Percentiles rank a stretch among this genome's conserved stretches.
phyloP scores from a whole-genome alignment of 2,888 invertebrate species.

The Spilosoma lubricipeda region DNA sequence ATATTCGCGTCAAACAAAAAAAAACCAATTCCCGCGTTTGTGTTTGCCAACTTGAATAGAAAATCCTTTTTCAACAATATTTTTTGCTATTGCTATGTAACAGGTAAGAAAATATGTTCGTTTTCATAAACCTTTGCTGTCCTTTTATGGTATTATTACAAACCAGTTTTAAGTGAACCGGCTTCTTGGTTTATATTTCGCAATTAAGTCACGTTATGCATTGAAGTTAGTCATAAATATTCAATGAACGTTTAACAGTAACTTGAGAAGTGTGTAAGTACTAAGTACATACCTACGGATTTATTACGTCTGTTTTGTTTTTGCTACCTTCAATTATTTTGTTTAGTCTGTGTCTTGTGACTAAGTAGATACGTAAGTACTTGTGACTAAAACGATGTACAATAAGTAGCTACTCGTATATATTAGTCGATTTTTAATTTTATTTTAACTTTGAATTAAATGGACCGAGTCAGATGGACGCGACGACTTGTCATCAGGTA shows the following conservation, averaged over 20 bases:
- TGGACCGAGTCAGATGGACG: conserved; percentile 28
- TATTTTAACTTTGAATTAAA: conserved; percentile 35
- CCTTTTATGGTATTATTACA: conserved; percentile 38
- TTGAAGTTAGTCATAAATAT: conserved; percentile 48
- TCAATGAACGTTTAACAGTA: conserved; percentile 48
- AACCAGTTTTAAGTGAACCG: conserved; percentile 40
- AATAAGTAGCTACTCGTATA: conserved; percentile 28
- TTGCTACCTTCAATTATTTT: conserved; percentile 14
- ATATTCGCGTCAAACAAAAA: not conserved
- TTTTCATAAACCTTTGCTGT: conserved; percentile 26
- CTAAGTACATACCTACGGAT: conserved; percentile 16
- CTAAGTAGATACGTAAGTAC: not conserved
- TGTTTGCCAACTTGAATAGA: not conserved
- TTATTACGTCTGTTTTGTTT: conserved; percentile 26
- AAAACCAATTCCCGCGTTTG: not conserved
- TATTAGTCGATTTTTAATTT: conserved; percentile 14
- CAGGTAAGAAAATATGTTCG: conserved; percentile 15
- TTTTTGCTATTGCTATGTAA: not conserved
- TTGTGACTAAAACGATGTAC: conserved; percentile 12
- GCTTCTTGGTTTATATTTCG: conserved; percentile 47
- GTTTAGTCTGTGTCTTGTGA: not conserved
- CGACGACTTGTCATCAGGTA: conserved; percentile 22
- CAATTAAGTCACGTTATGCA: conserved; percentile 49
- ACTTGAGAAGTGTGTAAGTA: conserved; percentile 35
- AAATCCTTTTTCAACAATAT: not conserved